Evolutionary conservation across 2,113 vertebrate genomes (phyloP).

Genomic region (Halichoerus grypus): DNA sequence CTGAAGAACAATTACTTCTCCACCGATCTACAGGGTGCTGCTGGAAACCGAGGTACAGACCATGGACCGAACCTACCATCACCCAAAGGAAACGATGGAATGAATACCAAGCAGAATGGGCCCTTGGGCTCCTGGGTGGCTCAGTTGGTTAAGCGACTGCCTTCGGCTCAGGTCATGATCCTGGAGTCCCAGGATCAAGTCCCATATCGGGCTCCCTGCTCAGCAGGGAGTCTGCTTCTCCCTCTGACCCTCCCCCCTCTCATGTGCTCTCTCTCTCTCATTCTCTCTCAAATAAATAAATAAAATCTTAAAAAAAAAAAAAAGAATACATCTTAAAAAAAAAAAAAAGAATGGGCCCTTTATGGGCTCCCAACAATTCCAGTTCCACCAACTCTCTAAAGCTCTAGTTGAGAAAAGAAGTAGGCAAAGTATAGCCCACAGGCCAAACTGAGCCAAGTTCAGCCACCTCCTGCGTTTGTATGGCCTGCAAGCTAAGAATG

Average conservation of each 20-base stretch:
- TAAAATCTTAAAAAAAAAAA: too few species aligned
- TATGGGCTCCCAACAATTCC: not conserved
- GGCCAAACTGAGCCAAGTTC: not conserved
- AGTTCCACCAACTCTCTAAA: not conserved
- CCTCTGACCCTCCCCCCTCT: too few species aligned
- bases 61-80: too few species aligned
- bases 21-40: not conserved
- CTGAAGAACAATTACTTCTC: not conserved
- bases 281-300: too few species aligned
- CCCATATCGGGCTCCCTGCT: too few species aligned
- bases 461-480: not conserved
- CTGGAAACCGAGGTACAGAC: constrained; percentile 15
- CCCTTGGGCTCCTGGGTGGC: not conserved
- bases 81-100: not conserved
- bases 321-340: too few species aligned
- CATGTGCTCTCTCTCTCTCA: too few species aligned
- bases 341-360: not conserved
- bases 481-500: constrained; percentile 2
- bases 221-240: too few species aligned
- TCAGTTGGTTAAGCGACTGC: too few species aligned
- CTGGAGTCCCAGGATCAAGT: too few species aligned
- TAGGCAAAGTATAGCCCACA: not conserved
- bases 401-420: not conserved
- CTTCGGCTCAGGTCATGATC: too few species aligned
- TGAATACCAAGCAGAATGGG: not conserved